phyloP scores from a whole-genome alignment of 2,113 vertebrate genomes.

The Prochilodus magdalenae region DNA sequence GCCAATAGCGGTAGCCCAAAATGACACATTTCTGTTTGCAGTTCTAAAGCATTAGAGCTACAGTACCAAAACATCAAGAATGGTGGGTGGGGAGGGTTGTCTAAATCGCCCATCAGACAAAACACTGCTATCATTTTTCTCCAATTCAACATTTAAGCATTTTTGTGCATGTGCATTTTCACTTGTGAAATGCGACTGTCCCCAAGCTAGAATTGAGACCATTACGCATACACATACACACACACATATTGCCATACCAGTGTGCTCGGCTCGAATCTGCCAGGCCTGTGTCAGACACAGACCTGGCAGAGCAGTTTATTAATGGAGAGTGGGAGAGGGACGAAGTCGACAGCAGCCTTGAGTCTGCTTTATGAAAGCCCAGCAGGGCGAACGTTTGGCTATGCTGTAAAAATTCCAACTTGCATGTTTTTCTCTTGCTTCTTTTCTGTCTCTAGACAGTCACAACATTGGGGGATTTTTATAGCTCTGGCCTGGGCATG shows the following conservation, averaged over 20 bases:
- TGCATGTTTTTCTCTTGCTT: background rate
- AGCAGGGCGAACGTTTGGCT: conserved; percentile 40
- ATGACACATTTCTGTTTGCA: background rate
- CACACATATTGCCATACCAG: background rate
- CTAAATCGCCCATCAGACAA: conserved; percentile 7
- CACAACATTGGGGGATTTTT: conserved; percentile 21
- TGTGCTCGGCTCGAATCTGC: conserved; percentile 18
- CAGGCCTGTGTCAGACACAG: conserved; percentile 49
- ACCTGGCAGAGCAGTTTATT: conserved; percentile 47
- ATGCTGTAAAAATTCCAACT: conserved; percentile 54
- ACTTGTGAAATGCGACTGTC: conserved; percentile 33
- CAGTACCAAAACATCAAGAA: conserved; percentile 2
- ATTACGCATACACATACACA: background rate
- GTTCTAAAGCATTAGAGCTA: conserved; percentile 2
- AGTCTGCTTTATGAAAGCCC: conserved; percentile 51
- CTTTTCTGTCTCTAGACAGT: conserved; percentile 1
- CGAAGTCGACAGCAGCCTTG: conserved; percentile 55
- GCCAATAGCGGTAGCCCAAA: background rate
- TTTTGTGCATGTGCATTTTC: conserved; percentile 30
- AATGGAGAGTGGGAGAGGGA: conserved; percentile 34
- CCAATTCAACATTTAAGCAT: conserved; percentile 33
- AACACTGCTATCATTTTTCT: conserved; percentile 45
- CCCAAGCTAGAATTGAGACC: conserved; percentile 32
- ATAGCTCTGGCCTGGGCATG: conserved; percentile 41
- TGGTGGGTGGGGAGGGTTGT: background rate